Conservation (phyloP, 2,888 invertebrate species). For the Cabera pusaria region DNA sequence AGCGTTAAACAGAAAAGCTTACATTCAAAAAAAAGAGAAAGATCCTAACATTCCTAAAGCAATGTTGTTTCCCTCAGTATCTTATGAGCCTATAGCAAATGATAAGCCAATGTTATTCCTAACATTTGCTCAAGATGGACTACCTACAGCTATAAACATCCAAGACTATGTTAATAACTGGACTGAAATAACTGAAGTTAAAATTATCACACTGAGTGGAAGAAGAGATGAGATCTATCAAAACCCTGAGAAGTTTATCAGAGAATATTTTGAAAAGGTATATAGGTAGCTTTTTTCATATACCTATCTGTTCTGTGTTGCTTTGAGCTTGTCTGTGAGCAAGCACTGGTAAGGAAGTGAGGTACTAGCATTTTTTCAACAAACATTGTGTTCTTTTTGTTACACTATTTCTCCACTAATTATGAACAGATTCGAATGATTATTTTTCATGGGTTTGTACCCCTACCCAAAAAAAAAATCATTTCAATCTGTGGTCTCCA, state of each 20-base stretch:
- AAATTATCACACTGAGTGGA: conserved; percentile 71
- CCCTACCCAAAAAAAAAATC: too few relatives aligned
- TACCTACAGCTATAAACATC: conserved; percentile 69
- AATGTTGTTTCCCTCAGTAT: conserved; percentile 38
- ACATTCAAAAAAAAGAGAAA: conserved; percentile 38
- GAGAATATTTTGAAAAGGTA: conserved; percentile 83
- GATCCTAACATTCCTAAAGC: conserved; percentile 54
- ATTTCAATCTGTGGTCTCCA: too few relatives aligned
- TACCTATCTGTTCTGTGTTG: too few relatives aligned
- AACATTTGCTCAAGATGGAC: conserved; percentile 81
- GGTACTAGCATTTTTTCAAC: too few relatives aligned
- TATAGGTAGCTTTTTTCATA: conserved; percentile 12
- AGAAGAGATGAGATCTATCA: conserved; percentile 76
- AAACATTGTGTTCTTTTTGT: too few relatives aligned
- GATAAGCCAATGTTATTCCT: conserved; percentile 70
- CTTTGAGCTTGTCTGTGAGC: too few relatives aligned
- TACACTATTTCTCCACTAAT: too few relatives aligned
- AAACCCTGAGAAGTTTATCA: conserved; percentile 80
- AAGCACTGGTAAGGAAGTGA: too few relatives aligned
- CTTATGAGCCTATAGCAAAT: conserved; percentile 44
- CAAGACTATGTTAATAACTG: conserved; percentile 72
- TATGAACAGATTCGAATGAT: too few relatives aligned
- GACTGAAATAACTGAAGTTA: conserved; percentile 62
- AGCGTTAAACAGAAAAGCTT: conserved; percentile 60
- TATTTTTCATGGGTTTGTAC: too few relatives aligned